Evolutionary conservation across 2,113 vertebrate species (phyloP).

Genomic region (Brachypodius melanocephalos): DNA sequence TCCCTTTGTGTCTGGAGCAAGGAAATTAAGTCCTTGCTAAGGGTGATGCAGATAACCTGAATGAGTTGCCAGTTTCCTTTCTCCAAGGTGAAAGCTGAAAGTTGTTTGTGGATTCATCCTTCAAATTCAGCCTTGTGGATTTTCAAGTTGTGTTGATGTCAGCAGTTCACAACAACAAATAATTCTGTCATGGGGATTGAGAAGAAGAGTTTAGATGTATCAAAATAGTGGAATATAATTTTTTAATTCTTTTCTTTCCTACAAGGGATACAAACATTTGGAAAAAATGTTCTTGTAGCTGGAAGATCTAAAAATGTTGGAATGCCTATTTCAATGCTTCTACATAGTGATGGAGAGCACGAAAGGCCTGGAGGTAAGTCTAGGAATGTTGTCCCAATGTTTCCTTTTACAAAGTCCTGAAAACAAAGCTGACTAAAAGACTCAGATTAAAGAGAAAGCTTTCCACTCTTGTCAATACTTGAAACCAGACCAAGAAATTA

Average conservation of each 20-base stretch:
- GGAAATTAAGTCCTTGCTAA: background rate
- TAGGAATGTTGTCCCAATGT: background rate
- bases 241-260: background rate
- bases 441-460: background rate
- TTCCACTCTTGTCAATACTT: background rate
- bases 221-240: background rate
- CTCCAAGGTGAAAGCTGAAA: background rate
- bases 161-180: background rate
- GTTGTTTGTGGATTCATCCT: background rate
- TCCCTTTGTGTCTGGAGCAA: background rate
- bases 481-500: background rate
- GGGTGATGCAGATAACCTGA: background rate
- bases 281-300: slow-evolving; percentile 88
- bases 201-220: background rate
- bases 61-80: background rate
- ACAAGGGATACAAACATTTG: slow-evolving; percentile 88
- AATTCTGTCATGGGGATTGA: background rate
- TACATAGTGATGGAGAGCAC: slow-evolving; percentile 86
- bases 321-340: slow-evolving; percentile 91
- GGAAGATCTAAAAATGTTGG: slow-evolving; percentile 94
- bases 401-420: background rate
- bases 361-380: slow-evolving; percentile 86
- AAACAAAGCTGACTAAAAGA: background rate
- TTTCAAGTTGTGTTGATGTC: background rate
- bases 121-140: background rate